These are phyloP conservation scores for Zelostemma sp. DNA, from an alignment of 1,140 invertebrate species.

Conservation along the genomic window DNA sequence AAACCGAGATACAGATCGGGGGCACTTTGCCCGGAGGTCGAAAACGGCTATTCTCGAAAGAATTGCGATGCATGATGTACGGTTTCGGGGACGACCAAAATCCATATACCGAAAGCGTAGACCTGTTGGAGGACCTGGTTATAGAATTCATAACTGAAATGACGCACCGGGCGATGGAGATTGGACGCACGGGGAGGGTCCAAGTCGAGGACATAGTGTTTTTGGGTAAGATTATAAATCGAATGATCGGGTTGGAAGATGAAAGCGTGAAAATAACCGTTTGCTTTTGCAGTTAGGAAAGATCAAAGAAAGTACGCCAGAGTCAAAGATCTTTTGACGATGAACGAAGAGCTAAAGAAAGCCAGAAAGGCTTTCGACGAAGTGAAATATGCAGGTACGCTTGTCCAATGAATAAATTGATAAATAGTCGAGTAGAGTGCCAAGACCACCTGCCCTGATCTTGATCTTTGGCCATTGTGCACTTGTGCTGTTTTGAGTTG, in stretches of 20 bases:
- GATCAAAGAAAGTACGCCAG: constrained; percentile 97
- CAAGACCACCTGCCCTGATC: not conserved
- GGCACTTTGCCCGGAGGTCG: constrained; percentile 78
- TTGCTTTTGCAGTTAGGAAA: constrained; percentile 86
- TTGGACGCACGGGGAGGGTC: constrained; percentile 93
- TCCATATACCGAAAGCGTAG: constrained; percentile 98
- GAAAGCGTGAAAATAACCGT: too few species aligned
- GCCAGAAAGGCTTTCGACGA: constrained; percentile 99
- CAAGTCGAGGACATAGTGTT: constrained; percentile 99
- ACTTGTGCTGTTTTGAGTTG: not conserved
- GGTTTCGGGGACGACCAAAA: constrained; percentile 99
- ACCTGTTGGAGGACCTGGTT: constrained; percentile 96
- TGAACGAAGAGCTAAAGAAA: constrained; percentile 99
- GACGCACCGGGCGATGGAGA: constrained; percentile 94
- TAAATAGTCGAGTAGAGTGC: too few species aligned
- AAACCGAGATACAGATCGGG: constrained; percentile 73
- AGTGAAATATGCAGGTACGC: constrained; percentile 88
- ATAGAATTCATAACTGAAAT: constrained; percentile 98
- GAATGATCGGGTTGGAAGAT: too few species aligned
- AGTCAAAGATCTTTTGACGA: constrained; percentile 96
- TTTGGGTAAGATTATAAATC: constrained; percentile 73
- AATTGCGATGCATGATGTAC: constrained; percentile 99
- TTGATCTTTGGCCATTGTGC: not conserved
- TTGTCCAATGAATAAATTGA: constrained; percentile 8
- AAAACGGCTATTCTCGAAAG: constrained; percentile 90